Conservation (phyloP, 2,888 invertebrate genomes). For the Lochmaea crataegi region DNA sequence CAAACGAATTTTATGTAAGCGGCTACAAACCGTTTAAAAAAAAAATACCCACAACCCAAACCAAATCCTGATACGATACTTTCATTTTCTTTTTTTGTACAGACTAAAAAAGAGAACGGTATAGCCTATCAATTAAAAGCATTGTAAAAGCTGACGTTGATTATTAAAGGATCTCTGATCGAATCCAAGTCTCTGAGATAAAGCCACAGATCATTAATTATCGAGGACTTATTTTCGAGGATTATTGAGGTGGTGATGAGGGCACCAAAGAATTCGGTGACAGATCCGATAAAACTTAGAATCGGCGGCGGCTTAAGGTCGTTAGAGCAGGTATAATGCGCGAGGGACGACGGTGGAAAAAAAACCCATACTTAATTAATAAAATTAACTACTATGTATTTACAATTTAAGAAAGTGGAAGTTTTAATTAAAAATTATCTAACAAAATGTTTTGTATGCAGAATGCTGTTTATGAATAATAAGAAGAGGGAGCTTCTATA, state of each 20-base stretch:
- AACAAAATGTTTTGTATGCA: background rate
- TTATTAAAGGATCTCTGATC: slow-evolving; percentile 54
- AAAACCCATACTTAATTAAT: background rate
- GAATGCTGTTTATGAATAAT: background rate
- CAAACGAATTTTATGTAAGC: background rate
- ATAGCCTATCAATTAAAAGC: slow-evolving; percentile 54
- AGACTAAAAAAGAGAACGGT: slow-evolving; percentile 30
- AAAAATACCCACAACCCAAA: slow-evolving; percentile 17
- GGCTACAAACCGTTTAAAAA: background rate
- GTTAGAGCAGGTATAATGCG: slow-evolving; percentile 1
- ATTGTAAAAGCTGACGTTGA: slow-evolving; percentile 56
- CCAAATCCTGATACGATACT: slow-evolving; percentile 18
- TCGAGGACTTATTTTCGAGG: slow-evolving; percentile 51
- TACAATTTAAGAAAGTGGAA: background rate
- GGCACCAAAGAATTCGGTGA: slow-evolving; percentile 43
- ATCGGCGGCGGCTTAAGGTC: slow-evolving; percentile 18
- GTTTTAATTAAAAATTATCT: background rate
- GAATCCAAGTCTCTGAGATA: slow-evolving; percentile 51
- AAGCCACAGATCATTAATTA: slow-evolving; percentile 53
- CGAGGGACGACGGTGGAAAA: background rate
- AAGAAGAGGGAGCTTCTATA: background rate
- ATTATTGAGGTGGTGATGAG: slow-evolving; percentile 43
- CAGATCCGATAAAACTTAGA: slow-evolving; percentile 45
- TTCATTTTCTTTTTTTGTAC: slow-evolving; percentile 23
- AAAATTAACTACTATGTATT: background rate